Evolutionary conservation across 2,113 vertebrate species (phyloP).

Genomic region (Rostratula benghalensis): DNA sequence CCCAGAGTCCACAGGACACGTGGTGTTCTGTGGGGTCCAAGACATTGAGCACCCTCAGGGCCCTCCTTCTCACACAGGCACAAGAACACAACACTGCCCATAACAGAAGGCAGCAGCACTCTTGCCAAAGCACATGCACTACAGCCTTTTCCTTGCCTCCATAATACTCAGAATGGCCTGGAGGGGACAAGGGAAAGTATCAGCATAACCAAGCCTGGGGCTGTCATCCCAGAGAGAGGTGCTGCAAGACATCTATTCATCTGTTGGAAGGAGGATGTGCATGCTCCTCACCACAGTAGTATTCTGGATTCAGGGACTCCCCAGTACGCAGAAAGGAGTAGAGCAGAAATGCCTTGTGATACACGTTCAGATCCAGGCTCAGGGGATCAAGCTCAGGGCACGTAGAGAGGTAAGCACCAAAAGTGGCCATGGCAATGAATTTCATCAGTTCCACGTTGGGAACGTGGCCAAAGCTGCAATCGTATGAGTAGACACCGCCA

Average conservation of each 20-base stretch:
- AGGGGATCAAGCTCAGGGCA: slow-evolving; percentile 85
- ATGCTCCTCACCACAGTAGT: slow-evolving; percentile 86
- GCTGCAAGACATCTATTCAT: not conserved
- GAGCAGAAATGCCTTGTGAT: slow-evolving; percentile 93
- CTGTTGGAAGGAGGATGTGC: not conserved
- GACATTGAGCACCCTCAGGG: not conserved
- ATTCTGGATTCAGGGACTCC: slow-evolving; percentile 92
- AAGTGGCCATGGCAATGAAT: slow-evolving; percentile 96
- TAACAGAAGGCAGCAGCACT: not conserved
- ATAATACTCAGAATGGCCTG: not conserved
- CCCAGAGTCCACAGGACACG: not conserved
- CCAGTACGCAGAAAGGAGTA: slow-evolving; percentile 94
- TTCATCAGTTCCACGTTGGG: slow-evolving; percentile 98
- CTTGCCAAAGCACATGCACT: not conserved
- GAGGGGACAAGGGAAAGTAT: not conserved
- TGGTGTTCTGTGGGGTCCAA: not conserved
- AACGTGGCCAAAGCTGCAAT: slow-evolving; percentile 97
- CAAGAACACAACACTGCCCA: not conserved
- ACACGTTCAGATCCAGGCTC: slow-evolving; percentile 87
- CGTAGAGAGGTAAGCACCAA: slow-evolving; percentile 92
- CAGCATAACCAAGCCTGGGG: not conserved
- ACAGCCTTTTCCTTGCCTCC: not conserved
- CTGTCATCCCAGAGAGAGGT: not conserved
- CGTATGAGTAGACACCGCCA: slow-evolving; percentile 93
- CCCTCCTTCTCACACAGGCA: not conserved